Base-by-base conservation (phyloP, 2,113 vertebrate genomes). In the Osmerus mordax region DNA sequence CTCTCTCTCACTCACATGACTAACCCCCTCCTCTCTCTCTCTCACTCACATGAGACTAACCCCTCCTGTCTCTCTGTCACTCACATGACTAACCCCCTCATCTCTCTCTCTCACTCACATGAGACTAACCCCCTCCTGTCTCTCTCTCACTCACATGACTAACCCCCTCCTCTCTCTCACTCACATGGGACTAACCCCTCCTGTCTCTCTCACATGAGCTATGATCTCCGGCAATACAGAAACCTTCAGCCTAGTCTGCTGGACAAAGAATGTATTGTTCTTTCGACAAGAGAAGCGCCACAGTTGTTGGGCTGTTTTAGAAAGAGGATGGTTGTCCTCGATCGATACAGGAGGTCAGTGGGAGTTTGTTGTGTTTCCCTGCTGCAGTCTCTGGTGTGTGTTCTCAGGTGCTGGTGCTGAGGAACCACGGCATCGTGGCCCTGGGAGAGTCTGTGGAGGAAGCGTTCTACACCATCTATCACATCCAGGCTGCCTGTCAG, bases 401-500 rank as follows among this genome's bases (percentile, higher is more conserved):
- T 29, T 70, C 28, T 16, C 84, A 99, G 97, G 94, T 98, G 74
- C 91, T 99, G 84, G 94, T 99, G 83, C 92, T 99, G 88, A 92
- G 97, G 81, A 99, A 99, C 85, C 97, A 99, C 0, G 97, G 97
- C 3, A 92, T 99, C 54, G 86, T 99, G 77, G 95, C 95, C 0
- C 89, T 99, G 36, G 97, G 97, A 0, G 97, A 98, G 83, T 96
- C 95, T 0, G 93, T 98, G 2, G 97, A 99, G 81, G 97, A 99
- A 82, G 97, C 97, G 0, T 99, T 98, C 83, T 98, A 98, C 82
- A 94, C 95, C 81, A 88, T 95, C 87, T 99, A 96, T 82, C 96
- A 99, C 71, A 92, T 98, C 83, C 97, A 98, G 92, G 93, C 95
- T 0, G 96, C 97, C 32, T 99, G 97, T 56, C 95, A 99, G 87